phyloP scores from a whole-genome alignment of 1,140 invertebrate genomes.

The Aphaenogaster floridana region DNA sequence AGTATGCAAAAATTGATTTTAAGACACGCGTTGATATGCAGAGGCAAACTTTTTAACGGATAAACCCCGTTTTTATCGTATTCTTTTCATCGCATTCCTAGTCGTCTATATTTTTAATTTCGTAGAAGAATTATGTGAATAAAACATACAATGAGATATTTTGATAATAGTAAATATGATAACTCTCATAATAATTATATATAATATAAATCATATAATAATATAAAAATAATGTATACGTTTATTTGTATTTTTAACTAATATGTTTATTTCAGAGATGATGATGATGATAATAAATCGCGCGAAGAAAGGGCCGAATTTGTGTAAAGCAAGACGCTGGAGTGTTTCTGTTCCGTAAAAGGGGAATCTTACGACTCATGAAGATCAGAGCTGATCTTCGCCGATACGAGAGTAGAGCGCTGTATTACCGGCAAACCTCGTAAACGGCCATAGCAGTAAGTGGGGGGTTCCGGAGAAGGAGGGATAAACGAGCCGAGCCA shows the following conservation, averaged over 20 bases:
- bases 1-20: slow-evolving; percentile 50
- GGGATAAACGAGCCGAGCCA: slow-evolving; percentile 86
- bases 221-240: neutral
- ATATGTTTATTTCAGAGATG: neutral
- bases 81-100: neutral
- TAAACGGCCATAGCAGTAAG: slow-evolving; percentile 70
- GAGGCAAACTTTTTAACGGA: neutral
- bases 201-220: neutral
- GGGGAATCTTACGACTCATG: slow-evolving; percentile 54
- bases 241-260: neutral
- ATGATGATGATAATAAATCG: neutral
- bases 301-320: slow-evolving; percentile 6
- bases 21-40: slow-evolving; percentile 1
- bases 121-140: neutral
- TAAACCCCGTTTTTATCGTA: neutral
- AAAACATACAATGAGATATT: slow-evolving; percentile 14
- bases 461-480: slow-evolving; percentile 67
- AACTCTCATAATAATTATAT: neutral
- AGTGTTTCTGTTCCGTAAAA: slow-evolving; percentile 52
- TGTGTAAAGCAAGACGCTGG: slow-evolving; percentile 3
- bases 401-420: slow-evolving; percentile 70
- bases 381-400: slow-evolving; percentile 70
- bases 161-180: neutral
- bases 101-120: neutral
- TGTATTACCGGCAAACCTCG: slow-evolving; percentile 74